Percentiles rank a stretch among this genome's conserved stretches.
Conservation (phyloP, 2,888 invertebrate genomes). For the Griposia aprilina region DNA sequence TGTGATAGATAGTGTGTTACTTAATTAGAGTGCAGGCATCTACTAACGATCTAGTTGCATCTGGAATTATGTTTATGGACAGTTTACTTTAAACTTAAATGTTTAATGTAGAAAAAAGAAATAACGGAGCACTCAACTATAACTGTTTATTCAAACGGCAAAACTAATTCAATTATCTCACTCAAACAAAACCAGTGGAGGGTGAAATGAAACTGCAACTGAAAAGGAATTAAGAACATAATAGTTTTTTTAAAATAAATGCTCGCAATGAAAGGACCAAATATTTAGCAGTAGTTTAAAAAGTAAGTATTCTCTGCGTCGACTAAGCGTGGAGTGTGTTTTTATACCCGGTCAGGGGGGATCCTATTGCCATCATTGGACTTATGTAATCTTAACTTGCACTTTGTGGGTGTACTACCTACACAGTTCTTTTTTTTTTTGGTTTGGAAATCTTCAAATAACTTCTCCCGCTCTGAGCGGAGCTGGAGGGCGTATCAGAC, state of each 20-base stretch:
- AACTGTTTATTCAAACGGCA: neutral
- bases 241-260: neutral
- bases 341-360: neutral
- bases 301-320: neutral
- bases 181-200: slow-evolving; percentile 4
- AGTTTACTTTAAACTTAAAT: neutral
- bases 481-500: too few relatives aligned
- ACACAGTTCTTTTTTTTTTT: too few relatives aligned
- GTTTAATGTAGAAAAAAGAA: neutral
- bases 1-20: too few relatives aligned
- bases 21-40: too few relatives aligned
- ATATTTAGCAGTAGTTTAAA: neutral
- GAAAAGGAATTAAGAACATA: neutral
- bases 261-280: too few relatives aligned
- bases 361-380: neutral
- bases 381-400: neutral
- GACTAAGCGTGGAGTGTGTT: neutral
- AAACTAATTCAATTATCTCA: slow-evolving; percentile 15
- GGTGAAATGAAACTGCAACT: slow-evolving; percentile 4
- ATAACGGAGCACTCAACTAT: neutral
- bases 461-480: too few relatives aligned
- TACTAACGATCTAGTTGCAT: neutral
- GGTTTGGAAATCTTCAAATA: too few relatives aligned
- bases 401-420: too few relatives aligned
- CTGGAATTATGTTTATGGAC: neutral